Evolutionary conservation across 2,888 invertebrate species (phyloP).

Genomic region (Heliconius hortense): DNA sequence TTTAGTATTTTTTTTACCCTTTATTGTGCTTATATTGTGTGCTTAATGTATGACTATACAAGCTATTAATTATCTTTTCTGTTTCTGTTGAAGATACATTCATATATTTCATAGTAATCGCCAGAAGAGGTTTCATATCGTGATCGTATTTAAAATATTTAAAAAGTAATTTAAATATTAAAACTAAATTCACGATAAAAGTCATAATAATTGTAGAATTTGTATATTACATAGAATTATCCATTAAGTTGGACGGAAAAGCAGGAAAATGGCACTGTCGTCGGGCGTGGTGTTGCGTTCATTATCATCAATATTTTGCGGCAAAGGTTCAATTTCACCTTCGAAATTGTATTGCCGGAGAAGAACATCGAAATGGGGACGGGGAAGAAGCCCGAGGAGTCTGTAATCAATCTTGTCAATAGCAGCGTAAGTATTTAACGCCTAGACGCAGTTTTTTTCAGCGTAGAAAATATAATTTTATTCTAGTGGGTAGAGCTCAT

Average conservation of each 20-base stretch:
- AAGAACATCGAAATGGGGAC: constrained; percentile 82
- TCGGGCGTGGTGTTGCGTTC: constrained; percentile 88
- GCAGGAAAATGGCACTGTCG: constrained; percentile 76
- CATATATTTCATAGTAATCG: no score
- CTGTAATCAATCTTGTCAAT: constrained; percentile 84
- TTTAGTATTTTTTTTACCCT: background rate
- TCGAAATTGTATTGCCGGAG: constrained; percentile 84
- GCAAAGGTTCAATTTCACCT: constrained; percentile 87
- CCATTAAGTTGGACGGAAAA: constrained; percentile 82
- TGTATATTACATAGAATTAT: constrained; percentile 73
- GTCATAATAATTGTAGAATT: background rate
- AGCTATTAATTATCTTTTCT: no score
- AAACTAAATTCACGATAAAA: background rate
- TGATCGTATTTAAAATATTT: no score
- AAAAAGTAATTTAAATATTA: background rate
- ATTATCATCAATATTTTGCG: constrained; percentile 85
- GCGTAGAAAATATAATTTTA: background rate
- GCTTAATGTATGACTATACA: no score
- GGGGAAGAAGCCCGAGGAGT: constrained; percentile 79
- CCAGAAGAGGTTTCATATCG: no score
- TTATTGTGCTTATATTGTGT: no score
- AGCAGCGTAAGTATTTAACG: constrained; percentile 72
- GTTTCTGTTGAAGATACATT: no score
- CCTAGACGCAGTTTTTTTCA: background rate
- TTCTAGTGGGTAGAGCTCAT: background rate